A percentile compares a stretch with the other conserved stretches of the same genome.
Conservation (phyloP, 1,140 invertebrate species). For the Aphis gossypii region DNA sequence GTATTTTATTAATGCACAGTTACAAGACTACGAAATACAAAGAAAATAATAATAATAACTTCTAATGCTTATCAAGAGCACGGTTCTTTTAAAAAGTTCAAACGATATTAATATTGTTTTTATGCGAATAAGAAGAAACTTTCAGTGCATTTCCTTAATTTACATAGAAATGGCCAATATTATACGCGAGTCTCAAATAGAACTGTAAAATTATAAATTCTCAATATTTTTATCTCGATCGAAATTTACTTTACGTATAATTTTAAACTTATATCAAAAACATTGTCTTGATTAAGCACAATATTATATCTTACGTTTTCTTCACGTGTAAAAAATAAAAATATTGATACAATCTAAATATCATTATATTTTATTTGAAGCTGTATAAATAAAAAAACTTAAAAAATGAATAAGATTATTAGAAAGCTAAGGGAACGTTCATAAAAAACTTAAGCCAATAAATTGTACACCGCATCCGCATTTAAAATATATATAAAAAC, state of each 20-base stretch:
- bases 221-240: background rate
- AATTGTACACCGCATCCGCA: background rate
- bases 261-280: slow-evolving; percentile 27
- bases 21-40: background rate
- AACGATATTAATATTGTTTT: slow-evolving; percentile 1
- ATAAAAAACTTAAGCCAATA: background rate
- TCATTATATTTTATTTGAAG: background rate
- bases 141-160: background rate
- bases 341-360: background rate
- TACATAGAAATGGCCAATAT: background rate
- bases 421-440: background rate
- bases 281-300: background rate
- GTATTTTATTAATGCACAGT: background rate
- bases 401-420: background rate
- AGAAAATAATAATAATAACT: slow-evolving; percentile 1
- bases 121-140: background rate
- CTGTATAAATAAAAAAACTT: background rate
- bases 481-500: background rate
- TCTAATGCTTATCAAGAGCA: background rate
- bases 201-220: background rate
- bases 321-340: background rate
- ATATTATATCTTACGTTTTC: background rate
- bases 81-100: slow-evolving; percentile 13
- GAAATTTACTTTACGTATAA: background rate
- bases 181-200: background rate